Conservation (phyloP, 2,797 vertebrate species). For the Hozukius guyotensis region DNA sequence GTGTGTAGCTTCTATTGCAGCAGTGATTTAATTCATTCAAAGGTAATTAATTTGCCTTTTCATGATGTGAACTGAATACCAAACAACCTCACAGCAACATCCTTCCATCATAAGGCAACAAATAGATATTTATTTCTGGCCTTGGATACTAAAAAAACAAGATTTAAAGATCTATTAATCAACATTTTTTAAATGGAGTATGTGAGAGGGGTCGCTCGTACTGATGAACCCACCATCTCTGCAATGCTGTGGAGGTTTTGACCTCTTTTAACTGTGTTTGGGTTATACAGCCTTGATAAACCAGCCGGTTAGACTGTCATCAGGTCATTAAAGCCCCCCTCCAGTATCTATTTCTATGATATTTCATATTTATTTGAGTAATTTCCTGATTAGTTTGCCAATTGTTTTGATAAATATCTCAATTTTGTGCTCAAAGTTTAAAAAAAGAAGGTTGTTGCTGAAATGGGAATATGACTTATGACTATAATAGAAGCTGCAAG, state of each 20-base stretch:
- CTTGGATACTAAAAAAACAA: not conserved
- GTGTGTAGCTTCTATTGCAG: not conserved
- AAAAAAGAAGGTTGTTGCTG: too few species aligned
- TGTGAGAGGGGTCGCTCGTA: not conserved
- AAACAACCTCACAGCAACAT: not conserved
- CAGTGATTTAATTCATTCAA: not conserved
- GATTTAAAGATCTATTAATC: not conserved
- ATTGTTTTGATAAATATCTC: too few species aligned
- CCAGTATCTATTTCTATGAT: too few species aligned
- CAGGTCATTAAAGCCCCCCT: not conserved
- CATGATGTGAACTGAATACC: not conserved
- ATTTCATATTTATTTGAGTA: too few species aligned
- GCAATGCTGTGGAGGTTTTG: not conserved
- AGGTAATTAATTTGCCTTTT: not conserved
- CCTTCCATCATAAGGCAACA: not conserved
- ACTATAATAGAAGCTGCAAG: too few species aligned
- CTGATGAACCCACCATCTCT: not conserved
- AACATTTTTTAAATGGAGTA: not conserved
- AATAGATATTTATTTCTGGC: not conserved
- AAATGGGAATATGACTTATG: too few species aligned
- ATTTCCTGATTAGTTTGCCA: too few species aligned
- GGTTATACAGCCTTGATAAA: not conserved
- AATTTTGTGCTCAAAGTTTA: too few species aligned
- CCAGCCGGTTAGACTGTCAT: not conserved
- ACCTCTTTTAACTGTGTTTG: not conserved